Conservation (phyloP, 2,888 invertebrate genomes). For the Junonia oenone region DNA sequence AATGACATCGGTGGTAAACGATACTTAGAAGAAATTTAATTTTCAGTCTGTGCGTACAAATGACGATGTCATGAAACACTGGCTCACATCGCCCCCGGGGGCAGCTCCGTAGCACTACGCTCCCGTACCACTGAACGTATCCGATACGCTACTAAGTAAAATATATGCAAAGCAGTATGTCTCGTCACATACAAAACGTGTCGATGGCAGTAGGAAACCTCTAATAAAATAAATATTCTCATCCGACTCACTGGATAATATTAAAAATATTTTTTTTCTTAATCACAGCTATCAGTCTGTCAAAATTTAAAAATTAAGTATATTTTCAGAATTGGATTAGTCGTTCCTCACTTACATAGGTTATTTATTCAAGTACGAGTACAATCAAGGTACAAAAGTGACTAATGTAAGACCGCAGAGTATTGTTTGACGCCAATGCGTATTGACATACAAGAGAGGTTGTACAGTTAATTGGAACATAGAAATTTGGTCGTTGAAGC, state of each 20-base stretch:
- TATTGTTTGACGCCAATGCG: slow-evolving; percentile 50
- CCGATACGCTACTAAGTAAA: slow-evolving; percentile 55
- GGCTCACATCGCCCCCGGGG: slow-evolving; percentile 22
- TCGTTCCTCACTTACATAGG: slow-evolving; percentile 70
- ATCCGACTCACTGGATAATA: slow-evolving; percentile 79
- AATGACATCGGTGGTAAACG: slow-evolving; percentile 73
- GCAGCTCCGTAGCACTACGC: slow-evolving; percentile 1
- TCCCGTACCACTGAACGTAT: slow-evolving; percentile 38
- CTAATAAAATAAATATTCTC: slow-evolving; percentile 77
- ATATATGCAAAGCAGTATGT: slow-evolving; percentile 64
- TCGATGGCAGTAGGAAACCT: slow-evolving; percentile 73
- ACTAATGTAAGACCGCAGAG: slow-evolving; percentile 75
- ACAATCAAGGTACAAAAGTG: slow-evolving; percentile 76
- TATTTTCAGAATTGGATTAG: slow-evolving; percentile 77
- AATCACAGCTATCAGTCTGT: slow-evolving; percentile 81
- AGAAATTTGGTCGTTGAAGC: slow-evolving; percentile 62
- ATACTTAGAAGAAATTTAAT: slow-evolving; percentile 40
- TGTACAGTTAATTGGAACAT: slow-evolving; percentile 54
- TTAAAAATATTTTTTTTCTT: slow-evolving; percentile 75
- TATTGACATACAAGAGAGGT: slow-evolving; percentile 52
- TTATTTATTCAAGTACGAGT: slow-evolving; percentile 69
- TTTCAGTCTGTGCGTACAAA: slow-evolving; percentile 57
- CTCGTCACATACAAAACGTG: slow-evolving; percentile 57
- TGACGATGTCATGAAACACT: slow-evolving; percentile 47
- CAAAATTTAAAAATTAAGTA: slow-evolving; percentile 78